Evolutionary conservation across 2,888 invertebrate genomes (phyloP).

Genomic region (Elysia crispata): DNA sequence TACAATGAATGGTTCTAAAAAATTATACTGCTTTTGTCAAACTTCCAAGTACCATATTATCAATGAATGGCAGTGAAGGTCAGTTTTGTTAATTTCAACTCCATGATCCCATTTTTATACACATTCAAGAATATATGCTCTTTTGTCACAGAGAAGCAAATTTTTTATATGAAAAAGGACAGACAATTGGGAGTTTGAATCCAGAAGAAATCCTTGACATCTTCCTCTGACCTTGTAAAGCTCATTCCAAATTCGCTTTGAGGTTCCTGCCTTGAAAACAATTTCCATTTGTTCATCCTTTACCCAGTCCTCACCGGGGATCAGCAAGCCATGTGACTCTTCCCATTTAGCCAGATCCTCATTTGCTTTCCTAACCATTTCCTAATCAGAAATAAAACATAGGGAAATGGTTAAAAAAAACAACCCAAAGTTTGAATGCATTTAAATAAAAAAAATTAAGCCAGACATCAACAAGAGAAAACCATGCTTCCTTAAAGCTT

Average conservation of each 20-base stretch:
- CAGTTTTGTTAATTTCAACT: too few relatives aligned
- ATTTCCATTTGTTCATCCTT: slow-evolving; percentile 91
- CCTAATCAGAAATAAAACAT: slow-evolving; percentile 59
- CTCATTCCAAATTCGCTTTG: slow-evolving; percentile 98
- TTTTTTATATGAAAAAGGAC: too few relatives aligned
- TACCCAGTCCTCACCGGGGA: slow-evolving; percentile 86
- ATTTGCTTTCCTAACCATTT: slow-evolving; percentile 85
- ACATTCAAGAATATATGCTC: not conserved
- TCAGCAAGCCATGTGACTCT: slow-evolving; percentile 80
- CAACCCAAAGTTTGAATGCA: not conserved
- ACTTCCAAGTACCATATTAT: too few relatives aligned
- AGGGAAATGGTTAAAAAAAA: too few relatives aligned
- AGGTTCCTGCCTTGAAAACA: slow-evolving; percentile 86
- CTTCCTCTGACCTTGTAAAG: slow-evolving; percentile 89
- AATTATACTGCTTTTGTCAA: too few relatives aligned
- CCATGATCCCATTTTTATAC: not conserved
- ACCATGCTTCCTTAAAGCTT: not conserved
- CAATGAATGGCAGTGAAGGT: too few relatives aligned
- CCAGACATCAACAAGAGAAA: not conserved
- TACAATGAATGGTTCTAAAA: too few relatives aligned
- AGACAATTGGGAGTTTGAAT: too few relatives aligned
- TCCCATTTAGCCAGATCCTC: slow-evolving; percentile 87
- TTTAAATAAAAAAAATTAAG: not conserved
- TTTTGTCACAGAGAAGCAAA: not conserved
- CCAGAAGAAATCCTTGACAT: too few relatives aligned